Percentiles rank a stretch among this genome's conserved stretches.
Evolutionary conservation across 1,140 invertebrate species (phyloP).

Genomic region (Drosophila jambulina): DNA sequence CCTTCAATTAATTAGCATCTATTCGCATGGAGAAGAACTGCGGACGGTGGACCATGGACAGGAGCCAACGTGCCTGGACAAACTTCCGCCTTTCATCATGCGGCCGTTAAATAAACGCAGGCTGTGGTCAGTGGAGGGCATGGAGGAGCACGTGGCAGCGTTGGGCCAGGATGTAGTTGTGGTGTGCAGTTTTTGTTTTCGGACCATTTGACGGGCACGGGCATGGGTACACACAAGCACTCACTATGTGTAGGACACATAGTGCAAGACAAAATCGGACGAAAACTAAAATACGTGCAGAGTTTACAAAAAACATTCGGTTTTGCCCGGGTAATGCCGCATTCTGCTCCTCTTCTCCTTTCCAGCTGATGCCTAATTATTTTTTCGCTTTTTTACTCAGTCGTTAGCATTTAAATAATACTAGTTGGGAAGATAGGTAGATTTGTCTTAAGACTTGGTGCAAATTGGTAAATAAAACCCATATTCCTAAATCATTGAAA

Average conservation of each 20-base stretch:
- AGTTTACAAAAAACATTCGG: slow-evolving; percentile 76
- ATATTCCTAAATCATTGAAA: not conserved
- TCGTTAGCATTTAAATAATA: not conserved
- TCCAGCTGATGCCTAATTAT: slow-evolving; percentile 66
- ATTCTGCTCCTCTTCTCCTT: slow-evolving; percentile 31
- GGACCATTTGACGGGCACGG: slow-evolving; percentile 64
- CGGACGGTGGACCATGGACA: not conserved
- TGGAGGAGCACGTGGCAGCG: slow-evolving; percentile 4
- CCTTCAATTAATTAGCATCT: slow-evolving; percentile 75
- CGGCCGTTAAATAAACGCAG: slow-evolving; percentile 62
- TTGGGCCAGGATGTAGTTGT: slow-evolving; percentile 51
- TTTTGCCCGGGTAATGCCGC: slow-evolving; percentile 43
- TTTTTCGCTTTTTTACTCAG: slow-evolving; percentile 42
- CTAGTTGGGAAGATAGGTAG: no score
- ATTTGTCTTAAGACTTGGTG: no score
- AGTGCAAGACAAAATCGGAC: slow-evolving; percentile 63
- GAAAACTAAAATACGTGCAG: slow-evolving; percentile 75
- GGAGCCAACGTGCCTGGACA: slow-evolving; percentile 58
- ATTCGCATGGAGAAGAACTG: slow-evolving; percentile 35
- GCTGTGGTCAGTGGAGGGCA: slow-evolving; percentile 30
- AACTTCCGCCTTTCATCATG: slow-evolving; percentile 66
- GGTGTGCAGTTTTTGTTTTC: slow-evolving; percentile 72
- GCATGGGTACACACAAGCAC: slow-evolving; percentile 21
- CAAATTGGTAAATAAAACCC: no score
- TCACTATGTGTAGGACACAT: slow-evolving; percentile 35